Evolutionary conservation across 2,113 vertebrate genomes (phyloP).

Genomic region (Hippocampus guttulatus): DNA sequence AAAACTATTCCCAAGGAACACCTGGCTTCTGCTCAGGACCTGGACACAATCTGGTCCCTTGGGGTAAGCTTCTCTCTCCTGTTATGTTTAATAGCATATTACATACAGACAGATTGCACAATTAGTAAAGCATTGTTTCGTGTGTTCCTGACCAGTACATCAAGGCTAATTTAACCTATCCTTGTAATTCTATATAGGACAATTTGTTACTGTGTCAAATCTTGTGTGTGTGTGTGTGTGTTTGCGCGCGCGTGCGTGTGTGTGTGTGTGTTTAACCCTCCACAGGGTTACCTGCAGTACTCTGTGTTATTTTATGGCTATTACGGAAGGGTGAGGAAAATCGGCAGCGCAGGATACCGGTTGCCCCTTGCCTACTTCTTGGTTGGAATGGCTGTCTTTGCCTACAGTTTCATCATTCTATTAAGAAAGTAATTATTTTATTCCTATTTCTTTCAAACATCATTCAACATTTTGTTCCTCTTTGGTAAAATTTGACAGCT

Average conservation of each 20-base stretch:
- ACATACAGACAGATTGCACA: constrained; percentile 10
- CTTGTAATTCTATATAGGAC: neutral
- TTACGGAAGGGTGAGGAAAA: constrained; percentile 85
- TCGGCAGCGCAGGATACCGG: constrained; percentile 88
- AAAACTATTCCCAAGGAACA: constrained; percentile 89
- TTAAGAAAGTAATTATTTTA: constrained; percentile 82
- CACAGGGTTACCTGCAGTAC: constrained; percentile 96
- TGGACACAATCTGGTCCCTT: constrained; percentile 98
- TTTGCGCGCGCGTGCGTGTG: neutral
- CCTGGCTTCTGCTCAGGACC: constrained; percentile 82
- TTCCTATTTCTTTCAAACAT: neutral
- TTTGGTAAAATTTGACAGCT: neutral
- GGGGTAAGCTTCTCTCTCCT: constrained; percentile 76
- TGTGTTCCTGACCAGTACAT: constrained; percentile 10
- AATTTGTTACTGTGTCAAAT: neutral
- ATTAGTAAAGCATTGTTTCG: constrained; percentile 35
- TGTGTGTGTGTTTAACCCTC: constrained; percentile 24
- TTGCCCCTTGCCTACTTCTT: constrained; percentile 95
- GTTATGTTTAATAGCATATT: constrained; percentile 34
- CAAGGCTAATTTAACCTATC: constrained; percentile 1
- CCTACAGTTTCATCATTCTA: constrained; percentile 97
- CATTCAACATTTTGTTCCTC: neutral
- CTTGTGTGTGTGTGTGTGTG: too few relatives aligned
- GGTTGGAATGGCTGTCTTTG: constrained; percentile 96
- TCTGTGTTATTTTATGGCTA: constrained; percentile 97